Evolutionary conservation across 2,888 invertebrate species (phyloP).

Genomic region (Rhingia campestris): DNA sequence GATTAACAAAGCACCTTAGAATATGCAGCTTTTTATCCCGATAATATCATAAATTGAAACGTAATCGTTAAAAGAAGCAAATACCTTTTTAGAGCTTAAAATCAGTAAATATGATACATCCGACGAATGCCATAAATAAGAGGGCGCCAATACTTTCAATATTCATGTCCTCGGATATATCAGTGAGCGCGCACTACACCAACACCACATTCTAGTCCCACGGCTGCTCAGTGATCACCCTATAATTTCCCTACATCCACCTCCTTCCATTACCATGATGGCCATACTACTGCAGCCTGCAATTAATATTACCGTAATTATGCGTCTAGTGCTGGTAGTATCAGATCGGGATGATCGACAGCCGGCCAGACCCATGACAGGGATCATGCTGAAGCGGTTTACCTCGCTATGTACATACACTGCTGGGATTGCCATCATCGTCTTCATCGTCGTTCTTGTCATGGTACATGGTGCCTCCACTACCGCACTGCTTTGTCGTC

Average conservation of each 20-base stretch:
- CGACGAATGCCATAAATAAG: too few relatives aligned
- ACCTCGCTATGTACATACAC: conserved; percentile 33
- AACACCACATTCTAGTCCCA: conserved; percentile 37
- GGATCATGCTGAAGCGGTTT: conserved; percentile 55
- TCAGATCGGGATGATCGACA: conserved; percentile 72
- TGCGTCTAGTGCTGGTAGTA: conserved; percentile 67
- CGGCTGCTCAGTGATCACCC: conserved; percentile 43
- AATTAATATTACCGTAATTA: conserved; percentile 72
- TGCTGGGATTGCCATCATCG: conserved; percentile 33
- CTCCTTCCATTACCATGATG: conserved; percentile 56
- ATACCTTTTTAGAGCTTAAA: too few relatives aligned
- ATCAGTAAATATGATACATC: too few relatives aligned
- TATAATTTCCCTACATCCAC: conserved; percentile 47
- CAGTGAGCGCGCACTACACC: too few relatives aligned
- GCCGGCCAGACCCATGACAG: conserved; percentile 56
- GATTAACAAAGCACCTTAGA: too few relatives aligned
- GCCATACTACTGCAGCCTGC: conserved; percentile 34
- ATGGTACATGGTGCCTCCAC: conserved; percentile 27
- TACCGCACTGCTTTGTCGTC: not conserved
- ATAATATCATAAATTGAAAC: too few relatives aligned
- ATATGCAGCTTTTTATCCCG: too few relatives aligned
- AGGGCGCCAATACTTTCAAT: too few relatives aligned
- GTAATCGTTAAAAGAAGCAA: too few relatives aligned
- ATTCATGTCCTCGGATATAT: too few relatives aligned
- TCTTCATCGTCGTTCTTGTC: conserved; percentile 43